phyloP scores from a whole-genome alignment of 2,797 vertebrate species.

The Phrynocephalus forsythii region DNA sequence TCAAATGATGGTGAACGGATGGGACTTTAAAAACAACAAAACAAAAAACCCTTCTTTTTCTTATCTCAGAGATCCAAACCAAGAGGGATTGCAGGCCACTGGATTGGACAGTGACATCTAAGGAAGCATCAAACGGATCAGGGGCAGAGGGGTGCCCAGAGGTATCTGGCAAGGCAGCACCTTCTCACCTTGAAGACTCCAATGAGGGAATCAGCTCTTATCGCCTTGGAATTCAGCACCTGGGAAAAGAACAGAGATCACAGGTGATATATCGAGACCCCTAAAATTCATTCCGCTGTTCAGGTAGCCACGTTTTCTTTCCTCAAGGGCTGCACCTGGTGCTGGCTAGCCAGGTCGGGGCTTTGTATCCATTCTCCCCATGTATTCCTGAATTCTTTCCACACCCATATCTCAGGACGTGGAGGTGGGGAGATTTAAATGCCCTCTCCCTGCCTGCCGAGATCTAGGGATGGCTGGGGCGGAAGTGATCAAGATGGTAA shows the following conservation, averaged over 20 bases:
- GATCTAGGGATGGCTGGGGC: no score
- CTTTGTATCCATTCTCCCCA: no score
- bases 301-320: no score
- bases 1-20: not conserved
- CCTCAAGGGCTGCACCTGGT: not conserved
- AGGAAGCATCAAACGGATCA: no score
- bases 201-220: slow-evolving; percentile 65
- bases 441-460: no score
- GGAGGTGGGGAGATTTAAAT: no score
- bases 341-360: no score
- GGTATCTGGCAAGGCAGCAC: no score
- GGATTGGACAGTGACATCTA: no score
- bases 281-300: not conserved
- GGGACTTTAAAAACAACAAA: not conserved
- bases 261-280: not conserved
- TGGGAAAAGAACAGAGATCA: slow-evolving; percentile 1
- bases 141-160: not conserved
- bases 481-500: no score
- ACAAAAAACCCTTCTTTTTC: not conserved
- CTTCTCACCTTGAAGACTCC: slow-evolving; percentile 73
- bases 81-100: not conserved
- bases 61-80: not conserved
- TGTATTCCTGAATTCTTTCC: no score
- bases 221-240: slow-evolving; percentile 66
- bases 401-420: no score